A percentile compares a stretch with the other conserved stretches of the same genome.
Conservation (phyloP, 2,888 invertebrate genomes). For the Rhingia rostrata region DNA sequence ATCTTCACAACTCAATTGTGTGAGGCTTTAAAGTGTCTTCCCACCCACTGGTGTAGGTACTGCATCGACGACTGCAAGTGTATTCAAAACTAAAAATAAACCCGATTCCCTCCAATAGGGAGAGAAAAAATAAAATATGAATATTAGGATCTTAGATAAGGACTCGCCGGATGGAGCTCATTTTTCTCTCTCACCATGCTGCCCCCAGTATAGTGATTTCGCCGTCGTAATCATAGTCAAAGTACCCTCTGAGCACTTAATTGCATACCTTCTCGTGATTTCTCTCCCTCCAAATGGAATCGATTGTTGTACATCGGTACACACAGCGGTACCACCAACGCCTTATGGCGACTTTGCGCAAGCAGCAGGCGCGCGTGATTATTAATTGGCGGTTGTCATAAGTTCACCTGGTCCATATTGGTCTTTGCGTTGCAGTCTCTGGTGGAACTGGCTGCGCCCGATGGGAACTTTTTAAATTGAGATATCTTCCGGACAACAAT, state of each 20-base stretch:
- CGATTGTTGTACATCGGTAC: slow-evolving; percentile 43
- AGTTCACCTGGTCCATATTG: slow-evolving; percentile 75
- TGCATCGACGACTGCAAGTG: slow-evolving; percentile 45
- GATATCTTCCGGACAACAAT: slow-evolving; percentile 73
- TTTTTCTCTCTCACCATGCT: slow-evolving; percentile 60
- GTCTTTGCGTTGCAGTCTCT: slow-evolving; percentile 13
- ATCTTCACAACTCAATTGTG: slow-evolving; percentile 72
- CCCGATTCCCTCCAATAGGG: slow-evolving; percentile 32
- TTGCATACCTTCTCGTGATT: slow-evolving; percentile 70
- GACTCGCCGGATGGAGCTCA: slow-evolving; percentile 53
- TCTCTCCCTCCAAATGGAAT: slow-evolving; percentile 31
- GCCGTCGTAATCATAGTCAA: slow-evolving; percentile 63
- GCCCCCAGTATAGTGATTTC: slow-evolving; percentile 36
- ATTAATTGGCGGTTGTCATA: slow-evolving; percentile 78
- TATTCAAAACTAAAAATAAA: slow-evolving; percentile 38
- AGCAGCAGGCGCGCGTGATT: slow-evolving; percentile 72
- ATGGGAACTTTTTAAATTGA: slow-evolving; percentile 71
- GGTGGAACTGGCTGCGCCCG: slow-evolving; percentile 25
- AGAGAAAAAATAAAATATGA: slow-evolving; percentile 55
- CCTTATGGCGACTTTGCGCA: slow-evolving; percentile 67
- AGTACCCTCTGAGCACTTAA: slow-evolving; percentile 73
- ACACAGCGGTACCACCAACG: background rate
- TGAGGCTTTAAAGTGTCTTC: slow-evolving; percentile 54
- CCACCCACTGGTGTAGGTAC: slow-evolving; percentile 54
- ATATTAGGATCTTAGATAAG: slow-evolving; percentile 71